Evolutionary conservation across 1,140 invertebrate genomes (phyloP).

Genomic region (Ptiloglossa arizonensis): DNA sequence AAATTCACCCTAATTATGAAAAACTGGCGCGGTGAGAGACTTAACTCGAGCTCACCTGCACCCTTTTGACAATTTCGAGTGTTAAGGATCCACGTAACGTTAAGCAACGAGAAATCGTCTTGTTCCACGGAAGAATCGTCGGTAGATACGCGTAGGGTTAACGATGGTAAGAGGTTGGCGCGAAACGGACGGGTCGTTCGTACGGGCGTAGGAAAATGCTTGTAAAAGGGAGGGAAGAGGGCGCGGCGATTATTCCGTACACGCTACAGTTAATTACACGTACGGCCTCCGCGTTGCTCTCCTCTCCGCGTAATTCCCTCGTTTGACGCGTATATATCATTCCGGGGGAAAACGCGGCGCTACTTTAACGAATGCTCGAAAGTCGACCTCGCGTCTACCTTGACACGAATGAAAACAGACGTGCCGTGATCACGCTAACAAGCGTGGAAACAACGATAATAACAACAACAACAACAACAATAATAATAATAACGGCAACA

Average conservation of each 20-base stretch:
- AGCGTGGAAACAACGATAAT: no score
- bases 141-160: no score
- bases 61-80: no score
- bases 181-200: background rate
- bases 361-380: background rate
- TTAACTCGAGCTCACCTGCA: no score
- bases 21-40: no score
- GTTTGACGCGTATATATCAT: background rate
- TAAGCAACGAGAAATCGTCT: no score
- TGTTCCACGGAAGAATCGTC: no score
- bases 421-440: background rate
- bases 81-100: no score
- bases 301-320: background rate
- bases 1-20: no score
- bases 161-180: background rate
- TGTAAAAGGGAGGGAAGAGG: background rate
- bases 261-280: constrained; percentile 16
- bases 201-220: background rate
- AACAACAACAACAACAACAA: no score
- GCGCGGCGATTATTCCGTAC: constrained; percentile 6
- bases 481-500: no score
- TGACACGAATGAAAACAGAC: constrained; percentile 2
- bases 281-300: background rate
- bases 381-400: background rate
- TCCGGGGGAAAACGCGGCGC: background rate